Conservation (phyloP, 2,888 invertebrate genomes). For the Dicroscelio sp. region DNA sequence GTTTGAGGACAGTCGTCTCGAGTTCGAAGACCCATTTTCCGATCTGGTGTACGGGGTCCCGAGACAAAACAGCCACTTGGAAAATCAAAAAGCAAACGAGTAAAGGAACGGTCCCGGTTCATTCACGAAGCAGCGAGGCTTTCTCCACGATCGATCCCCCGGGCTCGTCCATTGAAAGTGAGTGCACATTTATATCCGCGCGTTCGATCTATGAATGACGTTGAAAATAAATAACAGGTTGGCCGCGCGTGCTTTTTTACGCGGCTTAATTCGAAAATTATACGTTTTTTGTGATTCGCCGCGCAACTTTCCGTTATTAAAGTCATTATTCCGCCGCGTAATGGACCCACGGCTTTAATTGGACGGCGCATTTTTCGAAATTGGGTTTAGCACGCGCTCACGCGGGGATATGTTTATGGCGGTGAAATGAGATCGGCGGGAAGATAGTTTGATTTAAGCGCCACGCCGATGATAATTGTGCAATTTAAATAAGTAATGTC, state of each 20-base stretch:
- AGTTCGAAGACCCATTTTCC: too few relatives aligned
- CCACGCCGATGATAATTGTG: conserved; percentile 57
- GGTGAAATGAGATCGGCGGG: conserved; percentile 53
- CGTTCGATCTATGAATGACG: conserved; percentile 69
- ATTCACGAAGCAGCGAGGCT: conserved; percentile 35
- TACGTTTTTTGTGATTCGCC: conserved; percentile 57
- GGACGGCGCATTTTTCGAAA: conserved; percentile 55
- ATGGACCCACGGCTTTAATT: conserved; percentile 47
- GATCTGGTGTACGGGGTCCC: too few relatives aligned
- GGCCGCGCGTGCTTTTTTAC: conserved; percentile 25
- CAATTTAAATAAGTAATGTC: conserved; percentile 65
- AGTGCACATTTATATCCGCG: conserved; percentile 57
- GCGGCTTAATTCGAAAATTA: conserved; percentile 54
- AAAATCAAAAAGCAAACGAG: too few relatives aligned
- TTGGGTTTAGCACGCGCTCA: conserved; percentile 37
- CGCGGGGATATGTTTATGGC: conserved; percentile 43
- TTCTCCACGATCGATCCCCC: conserved; percentile 46
- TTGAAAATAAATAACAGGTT: conserved; percentile 61
- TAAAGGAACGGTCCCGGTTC: too few relatives aligned
- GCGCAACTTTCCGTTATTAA: conserved; percentile 52
- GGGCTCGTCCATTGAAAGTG: conserved; percentile 64
- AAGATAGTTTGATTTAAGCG: conserved; percentile 58
- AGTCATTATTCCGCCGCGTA: conserved; percentile 34
- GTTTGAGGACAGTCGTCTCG: too few relatives aligned
- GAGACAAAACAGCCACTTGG: too few relatives aligned